Evolutionary conservation across 2,113 vertebrate genomes (phyloP), one percentile per base, ranked within the genome.

Genomic region (Neodon shergylaensis): DNA sequence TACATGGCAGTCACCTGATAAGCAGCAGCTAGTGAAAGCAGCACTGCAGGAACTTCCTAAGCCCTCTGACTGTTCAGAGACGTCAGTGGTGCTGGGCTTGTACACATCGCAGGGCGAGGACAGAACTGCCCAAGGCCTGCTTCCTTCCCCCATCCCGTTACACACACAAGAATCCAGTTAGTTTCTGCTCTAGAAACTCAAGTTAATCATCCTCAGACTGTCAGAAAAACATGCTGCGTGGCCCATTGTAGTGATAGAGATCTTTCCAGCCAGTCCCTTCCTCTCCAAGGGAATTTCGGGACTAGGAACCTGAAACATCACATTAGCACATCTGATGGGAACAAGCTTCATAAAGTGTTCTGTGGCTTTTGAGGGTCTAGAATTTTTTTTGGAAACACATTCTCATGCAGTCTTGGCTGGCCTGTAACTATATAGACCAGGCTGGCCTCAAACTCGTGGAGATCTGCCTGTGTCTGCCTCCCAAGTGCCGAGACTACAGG

Each of bases 201-300:
- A 26, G n/a, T 88, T 81, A 77, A 31, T 85, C 33, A 52, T 82
- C 52, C 81, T 84, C 73, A 93, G 89, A 89, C 22, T 74, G 7
- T 84, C 61, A 70, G 10, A 73, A 73, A 47, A 58, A n/a, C 42
- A 47, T 14, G 7, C 39, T 72, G 9, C n/a, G 63, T 93, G 84
- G 66, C 14, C 39, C 42, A 3, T 4, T 13, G 16, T 21, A 83
- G 0, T 0, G 28, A 39, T 28, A 36, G n/a, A 33, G 54, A 58
- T 86, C 19, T 39, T 58, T 58, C 5, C 28, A 66, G 65, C 19
- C 87, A 31, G 7, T 72, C 79, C 92, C 36, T 82, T 82, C 16
- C 10, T 36, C 76, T 90, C 44, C 4, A 52, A 39, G 7, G 2
- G 39, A 22, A 68, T 47, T 14, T 49, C 49, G 19, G 5, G 68